These are phyloP conservation scores for Calyptomena viridis DNA, from an alignment of 2,113 vertebrate species.

Conservation along the genomic window DNA sequence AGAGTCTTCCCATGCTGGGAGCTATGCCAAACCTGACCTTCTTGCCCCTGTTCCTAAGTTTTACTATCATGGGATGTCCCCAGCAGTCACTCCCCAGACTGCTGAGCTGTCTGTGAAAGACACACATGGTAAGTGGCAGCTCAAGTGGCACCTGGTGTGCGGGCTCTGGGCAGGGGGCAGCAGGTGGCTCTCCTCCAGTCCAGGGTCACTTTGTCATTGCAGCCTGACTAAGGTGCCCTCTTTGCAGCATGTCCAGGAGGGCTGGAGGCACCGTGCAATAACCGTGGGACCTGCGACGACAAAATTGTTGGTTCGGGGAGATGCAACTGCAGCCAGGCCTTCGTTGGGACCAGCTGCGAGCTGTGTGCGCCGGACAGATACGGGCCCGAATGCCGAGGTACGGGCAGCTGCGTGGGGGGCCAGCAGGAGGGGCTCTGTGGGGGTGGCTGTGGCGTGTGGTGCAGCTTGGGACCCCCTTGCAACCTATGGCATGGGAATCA, in stretches of 20 bases:
- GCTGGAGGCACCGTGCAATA: constrained; percentile 78
- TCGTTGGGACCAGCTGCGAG: constrained; percentile 84
- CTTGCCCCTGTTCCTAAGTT: background rate
- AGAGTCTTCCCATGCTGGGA: background rate
- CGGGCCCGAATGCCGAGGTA: constrained; percentile 86
- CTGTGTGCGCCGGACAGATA: constrained; percentile 75
- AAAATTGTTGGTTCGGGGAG: constrained; percentile 73
- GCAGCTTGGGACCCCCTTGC: background rate
- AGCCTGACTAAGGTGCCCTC: background rate
- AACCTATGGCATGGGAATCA: background rate
- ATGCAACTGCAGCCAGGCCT: constrained; percentile 80
- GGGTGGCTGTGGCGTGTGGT: background rate
- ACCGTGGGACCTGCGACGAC: constrained; percentile 79
- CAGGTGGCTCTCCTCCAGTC: background rate
- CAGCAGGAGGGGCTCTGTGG: background rate
- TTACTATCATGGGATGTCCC: background rate
- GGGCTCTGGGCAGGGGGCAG: background rate
- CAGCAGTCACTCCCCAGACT: background rate
- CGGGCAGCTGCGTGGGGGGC: background rate
- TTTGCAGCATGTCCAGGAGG: constrained; percentile 87
- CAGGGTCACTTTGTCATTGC: background rate
- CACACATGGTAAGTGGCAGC: background rate
- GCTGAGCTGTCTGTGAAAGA: background rate
- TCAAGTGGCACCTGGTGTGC: background rate
- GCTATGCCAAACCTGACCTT: background rate